phyloP scores from a whole-genome alignment of 1,140 invertebrate genomes.

The Cydia fagiglandana region DNA sequence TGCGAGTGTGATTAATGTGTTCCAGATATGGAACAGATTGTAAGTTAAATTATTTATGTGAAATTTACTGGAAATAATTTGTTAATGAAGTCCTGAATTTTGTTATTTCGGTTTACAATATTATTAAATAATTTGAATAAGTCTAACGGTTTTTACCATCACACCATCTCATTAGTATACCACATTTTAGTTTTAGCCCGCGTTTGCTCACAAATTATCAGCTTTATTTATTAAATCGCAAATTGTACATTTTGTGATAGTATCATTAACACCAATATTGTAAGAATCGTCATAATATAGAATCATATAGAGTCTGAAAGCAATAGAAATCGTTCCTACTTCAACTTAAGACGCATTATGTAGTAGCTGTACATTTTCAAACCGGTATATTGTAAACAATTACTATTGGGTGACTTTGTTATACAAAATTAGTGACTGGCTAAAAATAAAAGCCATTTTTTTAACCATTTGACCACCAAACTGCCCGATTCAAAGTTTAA shows the following conservation, averaged over 20 bases:
- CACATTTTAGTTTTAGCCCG: neutral
- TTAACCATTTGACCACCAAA: no score
- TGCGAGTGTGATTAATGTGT: neutral
- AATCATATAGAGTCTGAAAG: neutral
- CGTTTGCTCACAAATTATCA: slow-evolving; percentile 23
- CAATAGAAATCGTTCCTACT: slow-evolving; percentile 1
- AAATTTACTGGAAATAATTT: neutral
- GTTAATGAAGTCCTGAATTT: no score
- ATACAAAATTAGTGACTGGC: no score
- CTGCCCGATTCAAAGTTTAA: no score
- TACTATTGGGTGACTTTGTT: no score
- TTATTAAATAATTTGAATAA: neutral
- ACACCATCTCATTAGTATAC: slow-evolving; percentile 17
- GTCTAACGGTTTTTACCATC: slow-evolving; percentile 10
- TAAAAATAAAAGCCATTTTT: no score
- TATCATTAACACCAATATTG: slow-evolving; percentile 26
- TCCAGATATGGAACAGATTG: neutral
- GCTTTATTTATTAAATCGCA: slow-evolving; percentile 21
- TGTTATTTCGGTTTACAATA: no score
- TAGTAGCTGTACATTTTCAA: neutral
- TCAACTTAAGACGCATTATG: neutral
- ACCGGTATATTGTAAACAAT: no score
- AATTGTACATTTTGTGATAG: slow-evolving; percentile 25
- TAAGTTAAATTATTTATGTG: neutral
- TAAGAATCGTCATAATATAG: slow-evolving; percentile 1